Percentiles rank a stretch among this genome's conserved stretches.
Evolutionary conservation across 2,888 invertebrate genomes (phyloP).

Genomic region (Tethea ocularis): DNA sequence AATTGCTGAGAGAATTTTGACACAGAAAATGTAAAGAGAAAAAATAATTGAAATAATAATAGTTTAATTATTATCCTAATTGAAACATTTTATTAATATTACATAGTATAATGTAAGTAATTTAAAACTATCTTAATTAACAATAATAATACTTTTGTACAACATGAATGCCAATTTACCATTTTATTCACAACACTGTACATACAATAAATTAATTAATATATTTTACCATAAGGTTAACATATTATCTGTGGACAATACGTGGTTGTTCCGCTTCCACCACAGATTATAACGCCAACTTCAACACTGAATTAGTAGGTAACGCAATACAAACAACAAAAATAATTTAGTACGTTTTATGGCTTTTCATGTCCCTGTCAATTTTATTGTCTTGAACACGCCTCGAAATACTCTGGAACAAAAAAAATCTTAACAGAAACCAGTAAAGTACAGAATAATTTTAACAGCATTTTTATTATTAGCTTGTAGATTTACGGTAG

Average conservation of each 20-base stretch:
- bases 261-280: constrained; percentile 20
- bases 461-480: too few species aligned
- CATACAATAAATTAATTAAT: too few species aligned
- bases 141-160: background rate
- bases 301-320: background rate
- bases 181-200: background rate
- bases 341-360: constrained; percentile 24
- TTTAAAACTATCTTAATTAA: background rate
- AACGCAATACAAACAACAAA: constrained; percentile 22
- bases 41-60: too few species aligned
- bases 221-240: too few species aligned
- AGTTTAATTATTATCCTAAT: too few species aligned
- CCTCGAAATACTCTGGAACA: constrained; percentile 2
- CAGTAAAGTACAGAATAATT: too few species aligned
- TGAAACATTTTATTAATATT: too few species aligned
- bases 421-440: background rate
- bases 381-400: constrained; percentile 4
- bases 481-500: too few species aligned
- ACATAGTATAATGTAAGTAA: too few species aligned
- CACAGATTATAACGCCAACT: background rate
- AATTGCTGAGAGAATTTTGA: too few species aligned
- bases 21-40: too few species aligned
- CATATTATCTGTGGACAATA: background rate
- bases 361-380: background rate
- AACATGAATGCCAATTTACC: background rate